phyloP scores from a whole-genome alignment of 2,113 vertebrate genomes.

The Lophochroa leadbeateri region DNA sequence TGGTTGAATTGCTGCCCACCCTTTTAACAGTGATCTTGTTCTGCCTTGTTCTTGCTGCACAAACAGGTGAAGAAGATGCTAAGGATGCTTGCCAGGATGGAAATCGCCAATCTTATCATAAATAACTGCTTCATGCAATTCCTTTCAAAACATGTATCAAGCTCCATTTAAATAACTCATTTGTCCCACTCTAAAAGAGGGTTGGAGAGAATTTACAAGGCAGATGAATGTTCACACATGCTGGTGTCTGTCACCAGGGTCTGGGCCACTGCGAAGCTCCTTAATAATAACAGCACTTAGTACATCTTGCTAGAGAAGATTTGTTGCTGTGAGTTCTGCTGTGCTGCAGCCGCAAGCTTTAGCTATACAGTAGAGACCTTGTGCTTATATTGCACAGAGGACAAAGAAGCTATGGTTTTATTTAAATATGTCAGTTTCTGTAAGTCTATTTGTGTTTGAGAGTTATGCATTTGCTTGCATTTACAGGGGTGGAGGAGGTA shows the following conservation, averaged over 20 bases:
- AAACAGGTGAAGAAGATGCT: not conserved
- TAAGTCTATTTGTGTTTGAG: not conserved
- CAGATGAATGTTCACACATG: not conserved
- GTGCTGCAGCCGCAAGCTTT: not conserved
- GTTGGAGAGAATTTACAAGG: not conserved
- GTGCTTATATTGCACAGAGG: not conserved
- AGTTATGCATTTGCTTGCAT: not conserved
- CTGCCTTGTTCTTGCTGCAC: not conserved
- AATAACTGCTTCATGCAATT: not conserved
- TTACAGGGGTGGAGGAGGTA: not conserved
- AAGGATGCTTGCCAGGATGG: not conserved
- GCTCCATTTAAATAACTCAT: not conserved
- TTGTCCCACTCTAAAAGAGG: not conserved
- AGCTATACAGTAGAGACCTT: not conserved
- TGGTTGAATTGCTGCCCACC: not conserved
- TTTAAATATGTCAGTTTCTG: not conserved
- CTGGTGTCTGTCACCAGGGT: not conserved
- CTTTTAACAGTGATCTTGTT: not conserved
- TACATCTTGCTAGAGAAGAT: not conserved
- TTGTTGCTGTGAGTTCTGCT: not conserved
- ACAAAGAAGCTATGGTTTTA: not conserved
- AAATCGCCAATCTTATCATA: not conserved
- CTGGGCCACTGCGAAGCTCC: not conserved
- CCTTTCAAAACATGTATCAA: not conserved
- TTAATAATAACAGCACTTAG: not conserved